These are phyloP conservation scores for Gisinianus flammeolus DNA, from an alignment of 2,888 invertebrate species.

Conservation along the genomic window DNA sequence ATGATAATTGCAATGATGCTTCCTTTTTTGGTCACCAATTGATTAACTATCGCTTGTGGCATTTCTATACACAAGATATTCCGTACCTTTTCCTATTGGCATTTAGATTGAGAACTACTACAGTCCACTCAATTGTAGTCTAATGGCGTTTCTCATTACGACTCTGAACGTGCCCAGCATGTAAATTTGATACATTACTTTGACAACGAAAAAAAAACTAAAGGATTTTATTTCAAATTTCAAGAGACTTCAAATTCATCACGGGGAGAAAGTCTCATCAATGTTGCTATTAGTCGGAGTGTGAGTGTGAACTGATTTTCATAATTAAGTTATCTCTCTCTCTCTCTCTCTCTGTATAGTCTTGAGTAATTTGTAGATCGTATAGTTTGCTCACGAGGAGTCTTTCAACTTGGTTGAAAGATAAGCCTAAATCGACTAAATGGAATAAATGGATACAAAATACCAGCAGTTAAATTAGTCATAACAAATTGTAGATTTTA, in stretches of 20 bases:
- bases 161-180: background rate
- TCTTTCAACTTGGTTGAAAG: too few species aligned
- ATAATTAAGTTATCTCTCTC: background rate
- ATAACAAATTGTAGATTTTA: too few species aligned
- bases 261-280: too few species aligned
- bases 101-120: background rate
- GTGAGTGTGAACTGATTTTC: too few species aligned
- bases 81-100: background rate
- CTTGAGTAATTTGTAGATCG: background rate
- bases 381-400: too few species aligned
- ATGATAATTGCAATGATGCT: background rate
- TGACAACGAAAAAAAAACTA: too few species aligned
- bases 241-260: too few species aligned
- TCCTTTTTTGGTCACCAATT: constrained; percentile 14
- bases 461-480: too few species aligned
- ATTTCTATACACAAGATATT: background rate
- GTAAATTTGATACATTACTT: background rate
- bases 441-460: too few species aligned
- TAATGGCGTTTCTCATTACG: background rate
- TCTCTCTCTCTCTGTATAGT: too few species aligned
- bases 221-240: background rate
- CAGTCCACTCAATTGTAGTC: background rate
- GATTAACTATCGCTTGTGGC: constrained; percentile 14
- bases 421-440: too few species aligned
- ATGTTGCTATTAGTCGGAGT: too few species aligned